Base-by-base conservation (phyloP, 2,888 invertebrate species). In the Torymus texanus region DNA sequence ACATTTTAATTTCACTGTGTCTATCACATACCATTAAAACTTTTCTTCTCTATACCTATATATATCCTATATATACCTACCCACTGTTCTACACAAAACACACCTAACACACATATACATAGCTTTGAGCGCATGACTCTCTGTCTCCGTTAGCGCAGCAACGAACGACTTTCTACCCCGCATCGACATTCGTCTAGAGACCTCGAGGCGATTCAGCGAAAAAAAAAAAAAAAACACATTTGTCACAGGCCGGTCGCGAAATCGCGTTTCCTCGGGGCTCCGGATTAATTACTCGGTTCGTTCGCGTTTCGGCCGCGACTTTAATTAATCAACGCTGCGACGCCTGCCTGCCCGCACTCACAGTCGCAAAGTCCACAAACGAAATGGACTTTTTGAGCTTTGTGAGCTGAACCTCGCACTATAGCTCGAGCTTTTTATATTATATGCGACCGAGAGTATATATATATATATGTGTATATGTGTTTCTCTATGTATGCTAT, bases 161-260 rank as follows among this genome's bases (percentile, higher is more conserved):
- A 51, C 68, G 53, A 78, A 68, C 59, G 78, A 65, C 71, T 53
- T 67, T 62, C 29, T 78, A 21, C 66, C 18, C 53, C 67, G 73
- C 61, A 61, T 66, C 56, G 74, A 78, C 65, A 61, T 61, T 29
- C 29, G 61, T 2, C 66, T 4, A 51, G 24, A 66, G 76, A 82
- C 79, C 85, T 83, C 76, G 81, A 72, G 84, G 86, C 88, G 86
- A 88, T 88, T 88, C 88, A 88, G 88, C 88, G 84, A 83, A 88
- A 89, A 89, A 79, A 76, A 83, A 88, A 89, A 89, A 79, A 76
- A 75, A 88, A 88, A 86, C 83, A 86, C 88, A 88, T 88, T 88
- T 88, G 86, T 88, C 88, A 88, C 84, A 76, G 67, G 53, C 75
- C 80, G 74, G 77, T 65, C 81, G 66, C 82, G 82, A 83, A 83